Percentiles rank a stretch among this genome's conserved stretches.
These are phyloP conservation scores for Poecilia wingei DNA, from an alignment of 2,797 vertebrate genomes.

Conservation along the genomic window DNA sequence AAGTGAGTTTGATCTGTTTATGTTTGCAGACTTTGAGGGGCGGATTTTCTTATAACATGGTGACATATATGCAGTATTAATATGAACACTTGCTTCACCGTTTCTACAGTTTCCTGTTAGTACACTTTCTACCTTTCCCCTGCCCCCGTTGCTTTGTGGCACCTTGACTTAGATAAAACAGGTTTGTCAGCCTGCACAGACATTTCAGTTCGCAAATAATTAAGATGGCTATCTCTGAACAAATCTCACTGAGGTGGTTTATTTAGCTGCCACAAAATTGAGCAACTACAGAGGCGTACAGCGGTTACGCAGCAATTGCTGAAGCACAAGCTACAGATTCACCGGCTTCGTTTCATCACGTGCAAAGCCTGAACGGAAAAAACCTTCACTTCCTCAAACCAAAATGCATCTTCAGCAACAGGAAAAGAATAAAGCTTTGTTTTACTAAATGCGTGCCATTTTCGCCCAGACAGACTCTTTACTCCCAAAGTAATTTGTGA, in stretches of 20 bases:
- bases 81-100: background rate
- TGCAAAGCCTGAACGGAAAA: slow-evolving; percentile 21
- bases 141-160: slow-evolving; percentile 7
- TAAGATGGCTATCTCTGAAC: slow-evolving; percentile 5
- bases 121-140: slow-evolving; percentile 10
- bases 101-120: slow-evolving; percentile 49
- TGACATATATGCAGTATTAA: slow-evolving; percentile 1
- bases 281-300: background rate
- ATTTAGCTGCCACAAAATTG: background rate
- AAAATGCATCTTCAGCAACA: slow-evolving; percentile 25
- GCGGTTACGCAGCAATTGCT: background rate
- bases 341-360: slow-evolving; percentile 6
- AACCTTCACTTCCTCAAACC: slow-evolving; percentile 19
- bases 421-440: slow-evolving; percentile 31
- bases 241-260: background rate
- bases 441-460: slow-evolving; percentile 31
- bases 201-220: background rate
- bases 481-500: slow-evolving; percentile 28
- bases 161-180: slow-evolving; percentile 30
- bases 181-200: slow-evolving; percentile 8
- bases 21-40: background rate
- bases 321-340: background rate
- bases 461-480: slow-evolving; percentile 9
- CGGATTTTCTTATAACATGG: background rate
- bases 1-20: background rate